These are phyloP conservation scores for Melieria omissa DNA, from an alignment of 2,888 invertebrate species.

Conservation along the genomic window DNA sequence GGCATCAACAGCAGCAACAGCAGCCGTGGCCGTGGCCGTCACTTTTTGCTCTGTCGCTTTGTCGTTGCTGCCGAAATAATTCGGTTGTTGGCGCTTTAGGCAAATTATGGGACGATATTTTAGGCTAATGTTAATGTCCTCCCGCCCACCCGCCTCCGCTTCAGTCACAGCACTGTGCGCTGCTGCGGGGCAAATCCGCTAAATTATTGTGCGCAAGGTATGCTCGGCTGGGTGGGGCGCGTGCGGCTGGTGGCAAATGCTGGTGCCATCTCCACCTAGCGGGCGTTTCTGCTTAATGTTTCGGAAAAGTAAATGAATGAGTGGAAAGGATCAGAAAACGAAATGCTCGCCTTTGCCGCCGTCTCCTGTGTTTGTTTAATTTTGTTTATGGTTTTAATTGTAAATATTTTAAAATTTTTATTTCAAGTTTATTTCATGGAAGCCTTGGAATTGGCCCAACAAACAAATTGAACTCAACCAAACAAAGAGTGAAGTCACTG, in stretches of 20 bases:
- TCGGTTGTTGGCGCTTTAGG: constrained; percentile 52
- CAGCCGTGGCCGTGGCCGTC: not conserved
- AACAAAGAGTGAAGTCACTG: no score
- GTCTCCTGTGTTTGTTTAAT: not conserved
- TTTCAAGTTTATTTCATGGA: no score
- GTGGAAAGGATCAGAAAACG: constrained; percentile 16
- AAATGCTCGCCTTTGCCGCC: not conserved
- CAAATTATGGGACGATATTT: constrained; percentile 64
- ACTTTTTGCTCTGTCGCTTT: not conserved
- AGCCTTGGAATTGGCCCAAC: no score
- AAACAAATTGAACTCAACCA: no score
- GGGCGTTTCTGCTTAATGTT: constrained; percentile 53
- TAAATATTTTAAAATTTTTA: no score
- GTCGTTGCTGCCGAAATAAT: constrained; percentile 53
- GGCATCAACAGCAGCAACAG: constrained; percentile 51
- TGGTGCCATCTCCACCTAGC: constrained; percentile 17
- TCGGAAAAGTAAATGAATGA: constrained; percentile 46
- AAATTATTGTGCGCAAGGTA: constrained; percentile 61
- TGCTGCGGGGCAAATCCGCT: constrained; percentile 56
- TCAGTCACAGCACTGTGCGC: not conserved
- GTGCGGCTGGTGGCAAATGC: constrained; percentile 28
- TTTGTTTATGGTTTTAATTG: constrained; percentile 6
- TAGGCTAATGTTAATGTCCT: constrained; percentile 64
- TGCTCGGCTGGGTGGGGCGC: not conserved
- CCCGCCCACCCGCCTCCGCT: constrained; percentile 40